These are phyloP conservation scores for Cataglyphis altisquamis DNA, from an alignment of 2,888 invertebrate genomes.

Conservation along the genomic window DNA sequence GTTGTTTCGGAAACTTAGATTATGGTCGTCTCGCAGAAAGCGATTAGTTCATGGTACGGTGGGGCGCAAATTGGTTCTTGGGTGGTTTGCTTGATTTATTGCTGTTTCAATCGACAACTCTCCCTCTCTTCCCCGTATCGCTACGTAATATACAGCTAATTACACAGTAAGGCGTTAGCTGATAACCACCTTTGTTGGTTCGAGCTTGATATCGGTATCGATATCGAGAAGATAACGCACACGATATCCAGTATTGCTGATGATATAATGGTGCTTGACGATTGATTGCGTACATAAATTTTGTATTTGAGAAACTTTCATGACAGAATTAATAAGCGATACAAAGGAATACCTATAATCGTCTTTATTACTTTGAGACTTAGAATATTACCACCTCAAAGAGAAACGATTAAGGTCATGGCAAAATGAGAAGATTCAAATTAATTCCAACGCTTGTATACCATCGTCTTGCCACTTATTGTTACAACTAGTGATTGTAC, in stretches of 20 bases:
- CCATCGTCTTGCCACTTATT: conserved; percentile 66
- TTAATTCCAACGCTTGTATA: conserved; percentile 62
- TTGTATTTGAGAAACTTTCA: background rate
- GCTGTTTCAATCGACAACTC: conserved; percentile 45
- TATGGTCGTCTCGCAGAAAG: conserved; percentile 66
- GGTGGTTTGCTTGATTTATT: conserved; percentile 53
- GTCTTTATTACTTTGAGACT: conserved; percentile 45
- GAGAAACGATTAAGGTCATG: conserved; percentile 31
- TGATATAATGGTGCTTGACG: background rate
- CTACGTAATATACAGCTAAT: conserved; percentile 50
- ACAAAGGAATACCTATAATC: conserved; percentile 20
- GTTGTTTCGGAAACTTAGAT: conserved; percentile 72
- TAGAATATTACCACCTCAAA: conserved; percentile 38
- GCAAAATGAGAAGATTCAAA: conserved; percentile 55
- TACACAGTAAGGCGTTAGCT: conserved; percentile 49
- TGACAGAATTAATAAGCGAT: conserved; percentile 42
- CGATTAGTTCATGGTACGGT: conserved; percentile 63
- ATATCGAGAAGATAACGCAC: conserved; percentile 37
- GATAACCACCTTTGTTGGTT: conserved; percentile 40
- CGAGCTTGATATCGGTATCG: conserved; percentile 17
- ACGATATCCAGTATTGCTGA: conserved; percentile 22
- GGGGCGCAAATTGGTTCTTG: conserved; percentile 66
- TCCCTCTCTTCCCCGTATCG: conserved; percentile 10
- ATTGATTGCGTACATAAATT: conserved; percentile 44
- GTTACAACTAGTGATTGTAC: conserved; percentile 67